phyloP scores from a whole-genome alignment of 2,113 vertebrate genomes.

The Ammodytes dubius region DNA sequence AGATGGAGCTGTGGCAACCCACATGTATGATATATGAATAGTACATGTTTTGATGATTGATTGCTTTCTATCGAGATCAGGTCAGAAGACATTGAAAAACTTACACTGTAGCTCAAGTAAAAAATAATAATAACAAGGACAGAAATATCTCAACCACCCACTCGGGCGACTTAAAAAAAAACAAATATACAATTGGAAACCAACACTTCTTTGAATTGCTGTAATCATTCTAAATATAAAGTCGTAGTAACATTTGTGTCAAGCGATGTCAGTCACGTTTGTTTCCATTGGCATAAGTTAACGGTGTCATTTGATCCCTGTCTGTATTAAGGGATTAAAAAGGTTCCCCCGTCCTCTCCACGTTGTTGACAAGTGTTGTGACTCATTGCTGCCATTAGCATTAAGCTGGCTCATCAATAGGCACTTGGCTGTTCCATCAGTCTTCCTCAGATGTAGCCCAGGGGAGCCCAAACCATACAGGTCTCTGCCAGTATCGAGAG shows the following conservation, averaged over 20 bases:
- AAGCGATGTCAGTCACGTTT: conserved; percentile 50
- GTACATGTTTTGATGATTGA: conserved; percentile 20
- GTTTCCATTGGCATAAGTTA: conserved; percentile 43
- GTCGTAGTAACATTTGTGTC: conserved; percentile 32
- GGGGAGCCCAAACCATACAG: conserved; percentile 28
- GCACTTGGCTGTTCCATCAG: conserved; percentile 76
- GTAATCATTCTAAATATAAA: conserved; percentile 38
- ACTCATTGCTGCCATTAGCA: conserved; percentile 84
- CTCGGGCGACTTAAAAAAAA: not conserved
- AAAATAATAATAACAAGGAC: not conserved
- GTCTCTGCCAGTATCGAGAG: conserved; percentile 37
- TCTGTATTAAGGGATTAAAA: conserved; percentile 83
- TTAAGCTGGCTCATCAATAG: conserved; percentile 84
- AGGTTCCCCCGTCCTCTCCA: conserved; percentile 70
- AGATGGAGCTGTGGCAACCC: conserved; percentile 27
- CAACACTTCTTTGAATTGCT: conserved; percentile 15
- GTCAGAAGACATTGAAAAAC: conserved; percentile 6
- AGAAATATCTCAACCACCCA: conserved; percentile 1
- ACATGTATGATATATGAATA: not conserved
- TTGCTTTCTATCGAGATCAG: conserved; percentile 19
- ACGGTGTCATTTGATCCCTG: conserved; percentile 69
- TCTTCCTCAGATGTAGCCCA: conserved; percentile 71
- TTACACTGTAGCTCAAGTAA: not conserved
- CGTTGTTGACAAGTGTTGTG: conserved; percentile 78
- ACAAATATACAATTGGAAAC: conserved; percentile 31